Evolutionary conservation across 2,113 vertebrate genomes (phyloP), one percentile per base, ranked within the genome.

Genomic region (Neotoma lepida): DNA sequence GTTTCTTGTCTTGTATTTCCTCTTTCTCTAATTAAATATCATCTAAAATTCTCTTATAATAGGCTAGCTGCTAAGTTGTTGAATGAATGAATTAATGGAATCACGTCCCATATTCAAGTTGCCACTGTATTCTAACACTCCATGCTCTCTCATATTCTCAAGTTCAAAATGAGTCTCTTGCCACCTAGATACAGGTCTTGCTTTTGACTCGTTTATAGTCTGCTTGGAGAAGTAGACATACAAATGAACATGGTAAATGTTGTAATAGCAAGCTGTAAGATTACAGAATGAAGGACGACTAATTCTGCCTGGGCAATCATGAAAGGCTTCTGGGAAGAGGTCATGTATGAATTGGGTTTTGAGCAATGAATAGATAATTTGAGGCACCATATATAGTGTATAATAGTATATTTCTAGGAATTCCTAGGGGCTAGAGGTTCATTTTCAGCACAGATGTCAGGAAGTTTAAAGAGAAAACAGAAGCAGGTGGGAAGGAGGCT

Each of bases 21-120:
- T 87, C 91, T 71, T 76, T 46, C 49, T 91, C 54, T 86, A 61
- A 33, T 86, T 56, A 90, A 94, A 80, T 87, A 49, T 63, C 28
- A 81, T 28, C 33, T 24, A 71, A 10, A 30, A 66, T 22, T 64
- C 26, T 51, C 26, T 56, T 78, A 20, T 56, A 76, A 85, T 18
- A 87, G 46, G 90, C 26, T 35, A 49, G 30, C 41, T 85, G 15
- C 39, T 70, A 85, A 78, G 35, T 30, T 71, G 2, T 73, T 84
- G 64, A 87, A 84, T 51, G 81, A 56, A 68, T 88, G 39, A 61
- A 68, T 87, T 61, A 10, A 15, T 22, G 26, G 51, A 54, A 74
- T 49, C 49, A 44, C 73, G 84, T 70, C 56, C n/a, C 77, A 54
- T 35, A n/a, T 44, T 14, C n/a, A 10, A 17, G 7, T 87, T 93